Evolutionary conservation across 2,888 invertebrate species (phyloP), one percentile per base, ranked within the genome.

Genomic region (Synergus itoensis): DNA sequence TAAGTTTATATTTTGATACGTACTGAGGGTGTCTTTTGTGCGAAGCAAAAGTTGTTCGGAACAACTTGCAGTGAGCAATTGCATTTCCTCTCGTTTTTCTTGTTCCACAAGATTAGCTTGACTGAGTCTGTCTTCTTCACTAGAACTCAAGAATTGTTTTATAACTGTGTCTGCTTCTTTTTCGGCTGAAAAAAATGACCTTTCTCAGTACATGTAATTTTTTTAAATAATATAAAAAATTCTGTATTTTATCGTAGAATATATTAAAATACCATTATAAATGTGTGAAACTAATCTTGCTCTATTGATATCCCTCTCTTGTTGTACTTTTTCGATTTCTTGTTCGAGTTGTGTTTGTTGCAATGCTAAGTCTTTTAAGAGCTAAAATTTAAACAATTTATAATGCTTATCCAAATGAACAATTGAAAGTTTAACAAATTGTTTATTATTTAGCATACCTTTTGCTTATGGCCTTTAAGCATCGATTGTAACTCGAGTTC

Each of bases 311-410:
- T 96, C 96, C 91, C 94, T 95, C 84, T 93, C 93, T 88, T 94
- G 94, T 86, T 96, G 96, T 79, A 96, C 93, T 92, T 94, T 95
- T 80, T 94, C 94, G 84, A 96, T 94, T 91, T 96, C 94, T 82
- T 92, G 92, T 88, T 96, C 96, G 63, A 96, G 92, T 87, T 94
- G 94, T 80, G 93, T 93, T 92, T 96, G 96, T 88, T 96, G 94
- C 88, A 94, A 90, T 78, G 94, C 92, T 84, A 96, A 92, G 88
- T 93, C 92, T 84, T 93, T 93, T 84, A 94, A 86, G 45, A 94
- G 91, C 94, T 94, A 84, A 83, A 91, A 81, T 77, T 45, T 41
- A 41, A 14, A 41, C 64, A 65, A 62, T 28, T 16, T 77, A 36
- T 62, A 65, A 62, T 28, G 12, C 75, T 16, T n/a, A n/a, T 53